Evolutionary conservation across 2,888 invertebrate genomes (phyloP).

Genomic region (Seira ritae): DNA sequence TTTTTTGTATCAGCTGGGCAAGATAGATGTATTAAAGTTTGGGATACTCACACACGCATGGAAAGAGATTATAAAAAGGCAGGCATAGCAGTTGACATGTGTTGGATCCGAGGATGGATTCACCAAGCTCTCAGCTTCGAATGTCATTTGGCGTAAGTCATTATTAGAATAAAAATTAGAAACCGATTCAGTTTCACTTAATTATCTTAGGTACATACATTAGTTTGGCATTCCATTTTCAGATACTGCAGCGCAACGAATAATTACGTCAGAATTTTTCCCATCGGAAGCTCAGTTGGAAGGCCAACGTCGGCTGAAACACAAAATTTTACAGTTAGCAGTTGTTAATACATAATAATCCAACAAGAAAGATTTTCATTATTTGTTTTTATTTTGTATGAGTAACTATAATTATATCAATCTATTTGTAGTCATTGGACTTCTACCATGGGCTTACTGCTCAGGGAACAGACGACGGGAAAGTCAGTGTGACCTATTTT

Average conservation of each 20-base stretch:
- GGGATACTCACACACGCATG: constrained; percentile 63
- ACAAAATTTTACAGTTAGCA: constrained; percentile 63
- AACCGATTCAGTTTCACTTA: too few species aligned
- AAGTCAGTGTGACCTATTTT: constrained; percentile 65
- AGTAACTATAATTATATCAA: background rate
- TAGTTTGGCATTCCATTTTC: background rate
- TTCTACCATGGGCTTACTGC: constrained; percentile 69
- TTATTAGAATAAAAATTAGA: too few species aligned
- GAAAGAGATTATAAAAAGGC: constrained; percentile 68
- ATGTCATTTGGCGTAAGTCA: constrained; percentile 53
- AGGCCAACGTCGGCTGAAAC: constrained; percentile 55
- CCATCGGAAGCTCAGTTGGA: constrained; percentile 63
- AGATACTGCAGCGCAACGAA: constrained; percentile 47
- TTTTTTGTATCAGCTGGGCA: constrained; percentile 66
- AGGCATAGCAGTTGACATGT: constrained; percentile 66
- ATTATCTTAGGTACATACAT: too few species aligned
- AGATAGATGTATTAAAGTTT: constrained; percentile 67
- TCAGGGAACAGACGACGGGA: constrained; percentile 69
- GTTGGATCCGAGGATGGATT: constrained; percentile 72
- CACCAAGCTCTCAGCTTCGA: constrained; percentile 64
- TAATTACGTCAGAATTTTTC: constrained; percentile 66
- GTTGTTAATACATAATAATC: too few species aligned
- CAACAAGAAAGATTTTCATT: background rate
- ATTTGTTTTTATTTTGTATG: constrained; percentile 4
- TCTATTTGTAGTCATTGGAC: constrained; percentile 47